These are phyloP conservation scores for Aricia agestis DNA, from an alignment of 1,140 invertebrate genomes.

Conservation along the genomic window DNA sequence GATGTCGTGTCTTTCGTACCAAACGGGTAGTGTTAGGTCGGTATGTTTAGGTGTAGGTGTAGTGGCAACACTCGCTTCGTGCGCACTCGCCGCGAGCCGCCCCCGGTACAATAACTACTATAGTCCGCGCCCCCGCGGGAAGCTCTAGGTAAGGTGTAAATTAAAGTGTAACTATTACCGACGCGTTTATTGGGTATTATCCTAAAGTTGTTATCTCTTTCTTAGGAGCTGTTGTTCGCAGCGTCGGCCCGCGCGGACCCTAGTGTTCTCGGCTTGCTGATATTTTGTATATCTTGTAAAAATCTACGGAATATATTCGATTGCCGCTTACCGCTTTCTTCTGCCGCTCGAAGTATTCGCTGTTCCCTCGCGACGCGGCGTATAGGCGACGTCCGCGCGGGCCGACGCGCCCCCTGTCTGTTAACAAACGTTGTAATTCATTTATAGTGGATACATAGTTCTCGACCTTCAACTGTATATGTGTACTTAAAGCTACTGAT, in stretches of 20 bases:
- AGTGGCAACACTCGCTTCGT: slow-evolving; percentile 44
- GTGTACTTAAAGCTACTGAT: slow-evolving; percentile 65
- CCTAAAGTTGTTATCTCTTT: slow-evolving; percentile 73
- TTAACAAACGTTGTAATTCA: slow-evolving; percentile 61
- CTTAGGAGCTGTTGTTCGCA: slow-evolving; percentile 70
- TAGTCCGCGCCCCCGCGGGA: slow-evolving; percentile 30
- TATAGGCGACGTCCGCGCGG: slow-evolving; percentile 37
- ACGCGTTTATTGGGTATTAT: slow-evolving; percentile 65
- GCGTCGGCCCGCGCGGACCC: slow-evolving; percentile 42
- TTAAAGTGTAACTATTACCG: slow-evolving; percentile 52
- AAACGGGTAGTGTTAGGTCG: slow-evolving; percentile 39
- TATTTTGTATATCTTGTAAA: neutral
- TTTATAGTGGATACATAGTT: slow-evolving; percentile 58
- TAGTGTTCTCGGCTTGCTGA: slow-evolving; percentile 26
- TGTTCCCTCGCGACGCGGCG: slow-evolving; percentile 14
- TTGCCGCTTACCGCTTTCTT: neutral
- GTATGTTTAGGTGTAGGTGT: slow-evolving; percentile 33
- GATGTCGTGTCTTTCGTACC: slow-evolving; percentile 38
- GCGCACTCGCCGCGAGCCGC: slow-evolving; percentile 43
- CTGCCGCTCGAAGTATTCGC: neutral
- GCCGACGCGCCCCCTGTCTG: slow-evolving; percentile 48
- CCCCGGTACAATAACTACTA: slow-evolving; percentile 58
- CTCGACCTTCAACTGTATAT: slow-evolving; percentile 66
- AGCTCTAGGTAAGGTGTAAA: slow-evolving; percentile 45
- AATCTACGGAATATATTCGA: neutral